Base-by-base conservation (phyloP, 2,797 vertebrate genomes). In the Crenuchus spilurus region DNA sequence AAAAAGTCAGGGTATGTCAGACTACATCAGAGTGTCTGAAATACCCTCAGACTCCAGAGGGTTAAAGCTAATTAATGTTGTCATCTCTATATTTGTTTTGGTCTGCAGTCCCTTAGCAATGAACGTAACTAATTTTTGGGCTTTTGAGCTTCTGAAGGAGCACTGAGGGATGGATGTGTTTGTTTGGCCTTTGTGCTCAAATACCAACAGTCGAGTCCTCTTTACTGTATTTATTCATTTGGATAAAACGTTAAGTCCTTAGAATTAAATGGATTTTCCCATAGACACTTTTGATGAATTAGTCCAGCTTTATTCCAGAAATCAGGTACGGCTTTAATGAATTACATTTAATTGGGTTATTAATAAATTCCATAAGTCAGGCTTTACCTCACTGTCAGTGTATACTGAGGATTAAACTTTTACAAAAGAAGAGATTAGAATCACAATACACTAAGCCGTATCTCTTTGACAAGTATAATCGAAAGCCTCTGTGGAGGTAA, bases 361-460 rank as follows among this genome's bases (percentile, higher is more conserved):
- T 30, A 44, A 28, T 28, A 31, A 31, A 41, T 60, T 67, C 48
- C 16, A 37, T n/a, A 33, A 46, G 48, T 70, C 42, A 60, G 18
- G 2, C 16, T 48, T 49, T 9, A 37, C 11, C 28, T 37, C 41
- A 26, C 46, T 37, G 39, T 16, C 13, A 31, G 18, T 11, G 18
- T 65, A 66, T 49, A 58, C 20, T 31, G 24, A 10, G 3, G 30
- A 20, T 30, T 46, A 61, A 42, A 39, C 39, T 72, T 65, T 67
- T 35, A 57, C 67, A 44, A n/a, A 7, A 72, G 41, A 51, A 9
- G 2, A 75, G 49, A 51, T 44, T 22, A 68, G 70, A 63, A 76
- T 72, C 48, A 68, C 67, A 62, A 33, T 65, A 16, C 52, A 63
- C 49, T 73, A 33, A 76, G 9, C 61, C 61, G 8, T 28, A 51